These are phyloP conservation scores for Dunckerocampus dactyliophorus DNA, from an alignment of 2,113 vertebrate genomes.

Conservation along the genomic window DNA sequence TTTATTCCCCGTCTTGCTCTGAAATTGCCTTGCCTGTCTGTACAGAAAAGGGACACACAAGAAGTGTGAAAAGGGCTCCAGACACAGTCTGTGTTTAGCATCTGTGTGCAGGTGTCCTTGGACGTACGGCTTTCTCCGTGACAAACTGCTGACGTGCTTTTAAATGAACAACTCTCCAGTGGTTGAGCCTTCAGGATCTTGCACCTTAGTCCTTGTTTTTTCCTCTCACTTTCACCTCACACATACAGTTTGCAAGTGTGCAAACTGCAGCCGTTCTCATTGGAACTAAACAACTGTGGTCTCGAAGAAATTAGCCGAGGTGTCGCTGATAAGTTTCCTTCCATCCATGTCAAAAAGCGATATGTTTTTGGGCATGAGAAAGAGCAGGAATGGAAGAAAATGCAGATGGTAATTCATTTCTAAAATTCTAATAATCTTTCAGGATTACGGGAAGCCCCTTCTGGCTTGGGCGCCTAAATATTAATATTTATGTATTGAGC, in stretches of 20 bases:
- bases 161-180: constrained; percentile 21
- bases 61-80: constrained; percentile 2
- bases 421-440: constrained; percentile 36
- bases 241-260: constrained; percentile 16
- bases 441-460: constrained; percentile 26
- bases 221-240: constrained; percentile 22
- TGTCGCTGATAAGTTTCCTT: constrained; percentile 25
- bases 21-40: not conserved
- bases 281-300: not conserved
- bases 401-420: constrained; percentile 7
- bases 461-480: constrained; percentile 27
- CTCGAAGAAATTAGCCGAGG: not conserved
- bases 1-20: not conserved
- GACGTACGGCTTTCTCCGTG: constrained; percentile 45
- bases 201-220: constrained; percentile 8
- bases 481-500: constrained; percentile 56
- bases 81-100: constrained; percentile 1
- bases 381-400: not conserved
- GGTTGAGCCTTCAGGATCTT: constrained; percentile 34
- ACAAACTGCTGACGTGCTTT: constrained; percentile 32
- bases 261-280: constrained; percentile 4
- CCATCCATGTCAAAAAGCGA: constrained; percentile 22
- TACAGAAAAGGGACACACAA: not conserved
- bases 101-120: constrained; percentile 16
- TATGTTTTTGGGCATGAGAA: constrained; percentile 12